phyloP scores from a whole-genome alignment of 2,113 vertebrate species.

The human (Homo sapiens) region DNA sequence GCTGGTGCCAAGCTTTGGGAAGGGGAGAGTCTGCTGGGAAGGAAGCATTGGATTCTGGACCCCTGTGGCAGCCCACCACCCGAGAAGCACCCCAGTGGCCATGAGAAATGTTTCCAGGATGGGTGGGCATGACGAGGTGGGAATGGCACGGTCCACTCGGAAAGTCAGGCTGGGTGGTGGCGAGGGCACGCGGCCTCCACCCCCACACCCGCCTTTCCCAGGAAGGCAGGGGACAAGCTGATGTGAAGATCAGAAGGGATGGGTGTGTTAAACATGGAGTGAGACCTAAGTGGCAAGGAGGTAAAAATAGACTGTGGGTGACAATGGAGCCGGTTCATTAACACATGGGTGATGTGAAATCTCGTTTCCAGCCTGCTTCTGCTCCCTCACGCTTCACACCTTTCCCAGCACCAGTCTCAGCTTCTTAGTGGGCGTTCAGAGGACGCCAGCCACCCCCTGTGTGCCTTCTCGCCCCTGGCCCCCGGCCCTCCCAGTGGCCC shows the following conservation, averaged over 20 bases:
- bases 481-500: background rate
- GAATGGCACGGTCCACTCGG: background rate
- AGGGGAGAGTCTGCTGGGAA: background rate
- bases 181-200: background rate
- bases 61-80: background rate
- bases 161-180: background rate
- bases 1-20: background rate
- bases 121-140: background rate
- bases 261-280: conserved; percentile 78
- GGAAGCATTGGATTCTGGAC: too few relatives aligned
- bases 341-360: conserved; percentile 75
- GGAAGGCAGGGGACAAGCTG: conserved; percentile 64
- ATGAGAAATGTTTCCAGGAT: background rate
- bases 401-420: conserved; percentile 42
- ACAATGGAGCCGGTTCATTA: conserved; percentile 79
- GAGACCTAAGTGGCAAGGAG: conserved; percentile 75
- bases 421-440: background rate
- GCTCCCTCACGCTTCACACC: conserved; percentile 76
- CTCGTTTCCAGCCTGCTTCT: conserved; percentile 77
- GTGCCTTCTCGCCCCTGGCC: background rate
- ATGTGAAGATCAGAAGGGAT: conserved; percentile 69
- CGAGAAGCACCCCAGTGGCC: background rate
- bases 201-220: conserved; percentile 52
- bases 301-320: conserved; percentile 82
- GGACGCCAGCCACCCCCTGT: background rate